A percentile compares a stretch with the other conserved stretches of the same genome.
Conservation (phyloP, 2,888 invertebrate species). For the Ochropleura plecta region DNA sequence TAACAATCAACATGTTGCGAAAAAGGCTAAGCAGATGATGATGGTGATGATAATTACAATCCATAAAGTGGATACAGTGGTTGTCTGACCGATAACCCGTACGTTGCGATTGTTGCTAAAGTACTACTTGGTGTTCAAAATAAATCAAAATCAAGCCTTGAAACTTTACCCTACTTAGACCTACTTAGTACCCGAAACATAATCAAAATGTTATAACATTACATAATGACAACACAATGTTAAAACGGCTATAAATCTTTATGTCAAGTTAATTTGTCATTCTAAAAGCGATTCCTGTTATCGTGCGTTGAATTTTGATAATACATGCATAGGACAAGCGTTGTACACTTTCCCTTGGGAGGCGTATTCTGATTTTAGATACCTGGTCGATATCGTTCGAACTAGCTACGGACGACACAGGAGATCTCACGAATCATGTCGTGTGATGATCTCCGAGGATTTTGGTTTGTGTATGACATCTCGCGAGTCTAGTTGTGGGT, state of each 20-base stretch:
- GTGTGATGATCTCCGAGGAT: neutral
- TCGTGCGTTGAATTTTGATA: constrained; percentile 84
- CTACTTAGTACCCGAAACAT: constrained; percentile 50
- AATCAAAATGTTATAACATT: constrained; percentile 51
- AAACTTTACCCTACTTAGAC: constrained; percentile 30
- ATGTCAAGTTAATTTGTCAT: constrained; percentile 47
- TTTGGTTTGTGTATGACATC: too few relatives aligned
- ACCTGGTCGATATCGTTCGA: neutral
- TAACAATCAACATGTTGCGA: too few relatives aligned
- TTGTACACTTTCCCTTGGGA: constrained; percentile 78
- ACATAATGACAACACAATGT: constrained; percentile 56
- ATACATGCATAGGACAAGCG: constrained; percentile 61
- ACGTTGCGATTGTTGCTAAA: neutral
- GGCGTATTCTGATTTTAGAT: constrained; percentile 76
- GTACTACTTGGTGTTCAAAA: neutral
- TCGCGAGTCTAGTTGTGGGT: too few relatives aligned
- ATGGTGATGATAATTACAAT: too few relatives aligned
- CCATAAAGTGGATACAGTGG: too few relatives aligned
- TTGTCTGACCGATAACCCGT: too few relatives aligned
- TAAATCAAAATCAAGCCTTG: constrained; percentile 33
- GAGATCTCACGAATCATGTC: neutral
- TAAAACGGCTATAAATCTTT: constrained; percentile 69
- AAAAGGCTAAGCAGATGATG: too few relatives aligned
- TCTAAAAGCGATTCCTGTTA: constrained; percentile 38
- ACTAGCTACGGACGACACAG: too few relatives aligned